phyloP scores from a whole-genome alignment of 2,113 vertebrate genomes.

The Poecile atricapillus region DNA sequence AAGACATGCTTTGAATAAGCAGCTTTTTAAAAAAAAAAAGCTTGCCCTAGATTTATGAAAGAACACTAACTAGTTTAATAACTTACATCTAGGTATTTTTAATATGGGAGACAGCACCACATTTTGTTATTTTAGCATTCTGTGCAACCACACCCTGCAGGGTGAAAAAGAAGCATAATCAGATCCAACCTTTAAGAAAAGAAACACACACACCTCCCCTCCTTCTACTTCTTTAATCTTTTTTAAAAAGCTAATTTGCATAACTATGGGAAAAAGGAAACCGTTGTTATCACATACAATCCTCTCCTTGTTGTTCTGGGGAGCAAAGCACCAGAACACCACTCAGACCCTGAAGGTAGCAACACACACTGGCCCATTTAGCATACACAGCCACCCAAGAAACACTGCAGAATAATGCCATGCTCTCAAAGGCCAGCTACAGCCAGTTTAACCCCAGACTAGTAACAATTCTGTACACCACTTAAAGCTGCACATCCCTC shows the following conservation, averaged over 20 bases:
- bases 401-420: not conserved
- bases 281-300: slow-evolving; percentile 20
- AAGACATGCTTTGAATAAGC: slow-evolving; percentile 36
- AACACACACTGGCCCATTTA: not conserved
- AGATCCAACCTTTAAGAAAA: slow-evolving; percentile 2
- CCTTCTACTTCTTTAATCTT: slow-evolving; percentile 8
- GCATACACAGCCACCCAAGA: not conserved
- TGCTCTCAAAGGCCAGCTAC: not conserved
- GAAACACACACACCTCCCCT: not conserved
- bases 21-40: not conserved
- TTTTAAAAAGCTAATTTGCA: slow-evolving; percentile 15
- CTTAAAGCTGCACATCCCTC: not conserved
- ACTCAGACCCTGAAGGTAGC: not conserved
- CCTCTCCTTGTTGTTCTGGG: not conserved
- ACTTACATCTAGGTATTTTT: slow-evolving; percentile 39
- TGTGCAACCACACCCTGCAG: slow-evolving; percentile 32
- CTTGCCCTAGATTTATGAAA: not conserved
- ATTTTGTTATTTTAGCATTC: slow-evolving; percentile 31
- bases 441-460: not conserved
- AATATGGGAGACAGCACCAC: slow-evolving; percentile 15
- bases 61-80: not conserved
- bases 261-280: slow-evolving; percentile 54
- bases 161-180: not conserved
- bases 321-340: not conserved
- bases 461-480: not conserved